A percentile compares a stretch with the other conserved stretches of the same genome.
phyloP scores from a whole-genome alignment of 2,888 invertebrate genomes.

The Zelleria hepariella region DNA sequence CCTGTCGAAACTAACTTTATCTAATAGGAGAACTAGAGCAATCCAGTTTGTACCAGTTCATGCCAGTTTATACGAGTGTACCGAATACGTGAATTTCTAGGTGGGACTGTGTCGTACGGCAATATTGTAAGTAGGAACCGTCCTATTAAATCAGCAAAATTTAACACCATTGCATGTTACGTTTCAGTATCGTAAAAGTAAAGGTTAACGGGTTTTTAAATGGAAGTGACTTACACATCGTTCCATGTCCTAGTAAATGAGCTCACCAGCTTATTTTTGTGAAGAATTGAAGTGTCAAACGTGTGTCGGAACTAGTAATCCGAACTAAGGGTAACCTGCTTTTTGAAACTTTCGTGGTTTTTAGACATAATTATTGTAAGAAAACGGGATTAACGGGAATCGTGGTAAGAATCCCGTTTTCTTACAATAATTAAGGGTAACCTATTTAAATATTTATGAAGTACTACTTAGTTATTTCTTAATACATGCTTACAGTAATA shows the following conservation, averaged over 20 bases:
- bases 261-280: neutral
- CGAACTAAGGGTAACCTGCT: neutral
- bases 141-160: slow-evolving; percentile 35
- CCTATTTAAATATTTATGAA: no score
- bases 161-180: slow-evolving; percentile 6
- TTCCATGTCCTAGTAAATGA: neutral
- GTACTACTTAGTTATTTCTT: no score
- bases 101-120: neutral
- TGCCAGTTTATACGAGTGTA: neutral
- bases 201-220: slow-evolving; percentile 1
- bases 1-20: neutral
- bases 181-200: neutral
- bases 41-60: neutral
- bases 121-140: slow-evolving; percentile 7
- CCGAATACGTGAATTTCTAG: neutral
- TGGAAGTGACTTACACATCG: neutral
- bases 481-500: no score
- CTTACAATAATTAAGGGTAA: no score
- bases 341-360: no score
- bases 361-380: no score
- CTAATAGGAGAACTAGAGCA: neutral
- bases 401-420: no score
- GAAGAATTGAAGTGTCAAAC: neutral
- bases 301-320: neutral
- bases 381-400: no score